Base-by-base conservation (phyloP, 2,797 vertebrate species). In the Tapirus indicus region DNA sequence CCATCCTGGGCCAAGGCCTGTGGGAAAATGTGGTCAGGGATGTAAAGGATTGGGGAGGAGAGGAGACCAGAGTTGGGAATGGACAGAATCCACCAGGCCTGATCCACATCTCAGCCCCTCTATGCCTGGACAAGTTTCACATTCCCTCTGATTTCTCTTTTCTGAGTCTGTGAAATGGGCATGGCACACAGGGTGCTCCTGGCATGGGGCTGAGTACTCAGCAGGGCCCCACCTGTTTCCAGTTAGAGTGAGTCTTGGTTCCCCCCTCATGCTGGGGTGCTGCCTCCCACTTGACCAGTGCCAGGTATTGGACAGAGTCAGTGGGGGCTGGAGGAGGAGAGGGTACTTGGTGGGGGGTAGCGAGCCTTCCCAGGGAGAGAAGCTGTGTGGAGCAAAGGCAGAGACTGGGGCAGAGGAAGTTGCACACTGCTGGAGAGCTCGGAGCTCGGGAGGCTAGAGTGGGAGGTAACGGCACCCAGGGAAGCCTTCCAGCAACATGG, bases 401-500 rank as follows among this genome's bases (percentile, higher is more conserved):
- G 69, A 78, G 44, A n/a, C 80, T 84, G 89, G 64, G 35, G n/a
- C 69, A 87, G 92, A 79, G 72, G 69, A 92, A 27, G 72, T 88
- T 80, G 27, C 44, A 23, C 3, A 6, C 83, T 83, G n/a, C 35
- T 44, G 54, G 69, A 90, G 69, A 83, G 44, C 71, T 86, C 2
- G 17, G 69, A 83, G 44, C 71, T 86, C 2, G 17, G 0, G 21
- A 60, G 32, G 72, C 83, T 29, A 3, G 3, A 62, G 64, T 80
- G 74, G 83, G 71, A 78, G 74, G 90, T 58, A 71, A 91, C 29
- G 47, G 29, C n/a, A 16, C 35, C 44, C 4, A 7, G 35, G 95
- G 75, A 95, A 96, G 85, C 69, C 74, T 98, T 71, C 75, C 32
- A 58, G 75, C 20, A 93, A 54, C 47, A 32, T 8, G 21, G n/a